Evolutionary conservation across 2,797 vertebrate species (phyloP).

Genomic region (Craterocephalus amniculus): DNA sequence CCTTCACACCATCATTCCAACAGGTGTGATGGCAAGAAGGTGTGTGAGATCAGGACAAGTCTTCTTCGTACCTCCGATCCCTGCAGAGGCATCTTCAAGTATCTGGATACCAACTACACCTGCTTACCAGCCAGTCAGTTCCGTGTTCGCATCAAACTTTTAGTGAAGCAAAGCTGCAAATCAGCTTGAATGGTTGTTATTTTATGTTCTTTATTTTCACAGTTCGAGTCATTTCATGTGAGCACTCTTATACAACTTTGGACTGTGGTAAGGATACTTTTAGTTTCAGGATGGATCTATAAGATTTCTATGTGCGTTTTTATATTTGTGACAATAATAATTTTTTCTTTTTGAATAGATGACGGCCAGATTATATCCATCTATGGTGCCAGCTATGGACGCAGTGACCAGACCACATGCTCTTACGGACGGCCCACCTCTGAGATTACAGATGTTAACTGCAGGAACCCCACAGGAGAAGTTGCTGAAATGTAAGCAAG

Average conservation of each 20-base stretch:
- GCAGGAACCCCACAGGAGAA: not conserved
- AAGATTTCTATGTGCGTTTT: not conserved
- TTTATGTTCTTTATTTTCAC: slow-evolving; percentile 25
- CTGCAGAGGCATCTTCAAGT: slow-evolving; percentile 46
- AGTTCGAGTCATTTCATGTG: slow-evolving; percentile 30
- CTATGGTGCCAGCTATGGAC: slow-evolving; percentile 52
- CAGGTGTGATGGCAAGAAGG: slow-evolving; percentile 65
- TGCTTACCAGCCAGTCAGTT: slow-evolving; percentile 66
- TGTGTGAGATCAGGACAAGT: slow-evolving; percentile 46
- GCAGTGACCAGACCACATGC: slow-evolving; percentile 52
- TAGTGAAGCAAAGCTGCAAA: not conserved
- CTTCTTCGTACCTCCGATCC: slow-evolving; percentile 33
- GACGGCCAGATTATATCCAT: slow-evolving; percentile 38
- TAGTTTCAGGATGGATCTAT: not conserved
- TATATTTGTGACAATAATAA: not conserved
- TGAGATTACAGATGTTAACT: slow-evolving; percentile 2
- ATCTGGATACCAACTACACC: slow-evolving; percentile 62
- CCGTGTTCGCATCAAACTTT: not conserved
- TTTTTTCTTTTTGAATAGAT: slow-evolving; percentile 22
- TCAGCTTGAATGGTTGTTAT: slow-evolving; percentile 1
- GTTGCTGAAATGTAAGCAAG: slow-evolving; percentile 39
- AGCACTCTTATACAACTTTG: slow-evolving; percentile 38
- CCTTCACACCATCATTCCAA: not conserved
- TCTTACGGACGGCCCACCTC: rapidly evolving
- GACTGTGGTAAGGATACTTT: slow-evolving; percentile 41